phyloP scores from a whole-genome alignment of 2,888 invertebrate genomes.

The Drosophila buzzatii region DNA sequence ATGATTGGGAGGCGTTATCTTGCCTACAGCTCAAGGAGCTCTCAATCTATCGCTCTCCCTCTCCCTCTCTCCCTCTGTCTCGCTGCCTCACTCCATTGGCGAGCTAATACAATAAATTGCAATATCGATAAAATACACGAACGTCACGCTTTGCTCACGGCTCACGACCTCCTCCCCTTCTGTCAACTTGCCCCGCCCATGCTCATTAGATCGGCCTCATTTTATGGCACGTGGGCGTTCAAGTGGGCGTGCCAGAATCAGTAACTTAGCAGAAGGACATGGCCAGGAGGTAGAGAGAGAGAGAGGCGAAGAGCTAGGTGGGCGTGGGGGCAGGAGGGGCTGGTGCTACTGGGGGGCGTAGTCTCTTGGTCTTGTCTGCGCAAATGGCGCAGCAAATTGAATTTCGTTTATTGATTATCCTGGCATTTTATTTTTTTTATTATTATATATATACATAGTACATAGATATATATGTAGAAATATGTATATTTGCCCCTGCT shows the following conservation, averaged over 20 bases:
- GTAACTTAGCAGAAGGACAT: slow-evolving; percentile 6
- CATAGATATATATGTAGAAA: background rate
- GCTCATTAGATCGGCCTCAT: slow-evolving; percentile 77
- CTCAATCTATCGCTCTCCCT: background rate
- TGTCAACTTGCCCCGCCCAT: background rate
- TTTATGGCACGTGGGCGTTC: slow-evolving; percentile 65
- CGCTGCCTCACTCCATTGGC: slow-evolving; percentile 15
- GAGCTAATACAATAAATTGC: slow-evolving; percentile 78
- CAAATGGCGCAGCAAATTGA: slow-evolving; percentile 82
- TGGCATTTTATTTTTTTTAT: slow-evolving; percentile 66
- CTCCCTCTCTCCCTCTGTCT: background rate
- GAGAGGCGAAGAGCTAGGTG: slow-evolving; percentile 4
- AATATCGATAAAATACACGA: slow-evolving; percentile 81
- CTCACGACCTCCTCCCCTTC: slow-evolving; percentile 46
- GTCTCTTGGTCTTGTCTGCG: slow-evolving; percentile 59
- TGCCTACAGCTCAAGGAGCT: slow-evolving; percentile 31
- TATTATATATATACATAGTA: background rate
- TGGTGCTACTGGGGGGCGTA: background rate
- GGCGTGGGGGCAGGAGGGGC: background rate
- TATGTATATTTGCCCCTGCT: slow-evolving; percentile 31
- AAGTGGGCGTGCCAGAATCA: slow-evolving; percentile 59
- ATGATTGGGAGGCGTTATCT: slow-evolving; percentile 56
- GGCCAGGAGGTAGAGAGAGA: no score
- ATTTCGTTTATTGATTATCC: slow-evolving; percentile 82
- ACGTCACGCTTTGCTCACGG: slow-evolving; percentile 69